These are phyloP conservation scores for Lasioglossum pauxillum DNA, from an alignment of 2,888 invertebrate genomes.

Conservation along the genomic window DNA sequence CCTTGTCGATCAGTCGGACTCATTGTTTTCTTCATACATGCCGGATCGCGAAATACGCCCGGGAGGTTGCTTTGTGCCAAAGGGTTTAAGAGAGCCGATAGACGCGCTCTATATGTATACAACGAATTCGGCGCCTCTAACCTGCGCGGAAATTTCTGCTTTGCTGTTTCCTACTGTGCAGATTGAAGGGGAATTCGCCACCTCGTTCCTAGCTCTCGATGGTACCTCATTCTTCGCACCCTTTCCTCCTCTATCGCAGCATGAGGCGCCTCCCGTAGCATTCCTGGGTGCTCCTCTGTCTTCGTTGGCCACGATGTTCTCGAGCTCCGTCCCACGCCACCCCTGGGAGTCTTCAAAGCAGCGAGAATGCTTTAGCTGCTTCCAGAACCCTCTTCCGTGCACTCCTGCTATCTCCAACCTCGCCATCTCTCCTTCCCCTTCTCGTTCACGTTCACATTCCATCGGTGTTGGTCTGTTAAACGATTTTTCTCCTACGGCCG, in stretches of 20 bases:
- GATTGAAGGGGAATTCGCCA: constrained; percentile 59
- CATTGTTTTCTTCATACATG: constrained; percentile 19
- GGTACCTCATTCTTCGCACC: constrained; percentile 51
- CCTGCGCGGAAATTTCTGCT: constrained; percentile 59
- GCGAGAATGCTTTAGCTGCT: constrained; percentile 56
- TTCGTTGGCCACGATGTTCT: constrained; percentile 39
- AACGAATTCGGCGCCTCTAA: constrained; percentile 63
- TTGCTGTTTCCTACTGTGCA: constrained; percentile 41
- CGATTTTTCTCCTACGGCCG: constrained; percentile 56
- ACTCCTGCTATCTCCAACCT: neutral
- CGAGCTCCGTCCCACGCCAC: constrained; percentile 40
- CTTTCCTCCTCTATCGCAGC: constrained; percentile 27
- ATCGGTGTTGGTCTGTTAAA: constrained; percentile 52
- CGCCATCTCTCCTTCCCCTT: neutral
- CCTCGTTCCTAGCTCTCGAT: constrained; percentile 50
- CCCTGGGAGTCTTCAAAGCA: constrained; percentile 69
- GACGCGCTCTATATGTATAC: constrained; percentile 12
- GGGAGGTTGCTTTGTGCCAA: constrained; percentile 11
- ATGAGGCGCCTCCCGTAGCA: constrained; percentile 55
- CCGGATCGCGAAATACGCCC: constrained; percentile 17
- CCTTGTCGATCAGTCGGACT: neutral
- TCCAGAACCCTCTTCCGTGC: constrained; percentile 23
- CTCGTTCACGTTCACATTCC: neutral
- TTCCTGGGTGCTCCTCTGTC: constrained; percentile 46
- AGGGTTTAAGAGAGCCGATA: constrained; percentile 48